Base-by-base conservation (phyloP, 2,113 vertebrate genomes). In the Embiotoca jacksoni region DNA sequence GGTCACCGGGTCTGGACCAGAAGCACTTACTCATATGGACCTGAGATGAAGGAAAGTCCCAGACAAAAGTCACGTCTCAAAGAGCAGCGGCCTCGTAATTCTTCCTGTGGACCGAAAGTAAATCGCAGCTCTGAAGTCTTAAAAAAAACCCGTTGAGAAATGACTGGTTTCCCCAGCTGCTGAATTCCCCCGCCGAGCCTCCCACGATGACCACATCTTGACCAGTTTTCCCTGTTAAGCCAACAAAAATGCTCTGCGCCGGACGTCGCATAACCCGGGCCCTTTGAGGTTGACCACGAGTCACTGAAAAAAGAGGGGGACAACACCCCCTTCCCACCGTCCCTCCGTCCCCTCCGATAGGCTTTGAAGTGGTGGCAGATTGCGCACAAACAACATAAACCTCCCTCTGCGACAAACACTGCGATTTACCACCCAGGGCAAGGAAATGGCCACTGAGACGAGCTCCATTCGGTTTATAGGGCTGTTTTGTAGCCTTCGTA, bases 291-390 rank as follows among this genome's bases (percentile, higher is more conserved):
- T 81, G 81, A 86, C 79, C 84, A 41, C 85, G 82, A 92, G 88
- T 90, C 87, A 89, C 75, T 85, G 78, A 82, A 82, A 80, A 23
- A 23, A 23, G 23, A 23, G 23, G 63, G 65, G 83, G 85, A 90
- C 82, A 68, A 58, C 88, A 78, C 62, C 80, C 75, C 54, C 85
- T 57, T 23, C 66, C 79, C 54, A 16, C 69, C 37, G 62, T 37
- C 54, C 9, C 1, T 49, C 41, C 3, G 66, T 76, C 71, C 82
- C 82, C 84, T 68, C 83, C 82, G 64, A 70, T 73, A 30, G 23
- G 85, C 92, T 94, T 95, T 94, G 92, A 93, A 93, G 92, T 93
- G 93, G 90, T 86, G 87, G 85, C 80, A 89, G 88, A 90, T 90
- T 89, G 86, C 91, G 78, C 84, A 85, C 86, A 93, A 91, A 93